Evolutionary conservation across 1,140 invertebrate genomes (phyloP).

Genomic region (Xylocopa sonorina): DNA sequence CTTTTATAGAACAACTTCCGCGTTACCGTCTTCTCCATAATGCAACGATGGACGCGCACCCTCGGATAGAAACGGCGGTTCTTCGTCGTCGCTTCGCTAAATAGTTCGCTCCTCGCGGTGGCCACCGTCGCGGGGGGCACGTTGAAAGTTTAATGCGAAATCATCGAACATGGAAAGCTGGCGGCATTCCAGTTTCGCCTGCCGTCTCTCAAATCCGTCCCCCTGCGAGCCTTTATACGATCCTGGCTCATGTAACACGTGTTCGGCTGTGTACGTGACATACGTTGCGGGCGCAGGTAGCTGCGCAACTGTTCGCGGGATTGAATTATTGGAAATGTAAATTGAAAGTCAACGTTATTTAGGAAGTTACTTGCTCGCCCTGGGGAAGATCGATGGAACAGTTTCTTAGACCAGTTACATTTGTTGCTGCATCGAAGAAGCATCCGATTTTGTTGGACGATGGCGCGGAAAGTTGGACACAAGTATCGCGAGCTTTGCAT

Average conservation of each 20-base stretch:
- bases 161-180: slow-evolving; percentile 73
- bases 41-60: not conserved
- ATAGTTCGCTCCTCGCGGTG: slow-evolving; percentile 28
- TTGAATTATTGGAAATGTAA: slow-evolving; percentile 55
- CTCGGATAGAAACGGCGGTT: slow-evolving; percentile 7
- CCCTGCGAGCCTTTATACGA: slow-evolving; percentile 47
- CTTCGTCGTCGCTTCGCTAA: slow-evolving; percentile 13
- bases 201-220: slow-evolving; percentile 27
- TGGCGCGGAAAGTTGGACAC: too few species aligned
- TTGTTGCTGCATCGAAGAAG: not conserved
- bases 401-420: not conserved
- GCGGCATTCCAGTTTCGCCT: slow-evolving; percentile 64
- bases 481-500: not conserved
- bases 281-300: slow-evolving; percentile 52
- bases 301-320: slow-evolving; percentile 36
- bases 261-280: slow-evolving; percentile 47
- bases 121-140: slow-evolving; percentile 40
- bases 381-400: not conserved
- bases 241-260: slow-evolving; percentile 44
- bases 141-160: slow-evolving; percentile 75
- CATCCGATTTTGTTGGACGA: too few species aligned
- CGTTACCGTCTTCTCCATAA: slow-evolving; percentile 7
- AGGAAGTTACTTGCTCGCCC: not conserved
- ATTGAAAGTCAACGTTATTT: slow-evolving; percentile 48
- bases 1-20: slow-evolving; percentile 4